Base-by-base conservation (phyloP, 2,888 invertebrate genomes). In the Orthosia incerta region DNA sequence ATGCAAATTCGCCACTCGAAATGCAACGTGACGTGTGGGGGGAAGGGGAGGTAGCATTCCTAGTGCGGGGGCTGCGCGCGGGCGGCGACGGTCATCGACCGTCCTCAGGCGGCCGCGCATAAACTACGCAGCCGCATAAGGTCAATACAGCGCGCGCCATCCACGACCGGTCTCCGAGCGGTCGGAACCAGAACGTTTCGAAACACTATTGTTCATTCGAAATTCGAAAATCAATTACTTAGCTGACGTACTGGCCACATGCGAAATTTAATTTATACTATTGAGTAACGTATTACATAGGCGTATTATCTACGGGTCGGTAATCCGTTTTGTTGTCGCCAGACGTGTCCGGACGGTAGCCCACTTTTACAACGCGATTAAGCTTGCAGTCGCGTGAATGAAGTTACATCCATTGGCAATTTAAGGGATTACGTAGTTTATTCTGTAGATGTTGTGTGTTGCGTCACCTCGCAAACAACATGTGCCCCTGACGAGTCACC, bases 61-160 rank as follows among this genome's bases (percentile, higher is more conserved):
- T 94, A 94, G 94, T 84, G 89, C 86, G 89, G 88, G 89, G 86
- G 84, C 83, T 88, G 89, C 78, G 87, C 83, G 87, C 86, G 87
- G 88, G 87, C 87, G 91, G 90, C 89, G 91, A 88, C 93, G 95
- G 95, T 96, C 95, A 95, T 95, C 95, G 96, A 95, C 96, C 96
- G 95, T 95, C 96, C 95, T 95, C 95, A 88, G 93, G 87, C 93
- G 92, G 92, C 91, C 94, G 92, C 91, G 94, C 94, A 94, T 94
- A 94, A 94, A 95, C 95, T 94, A 95, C 95, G 94, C 94, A 93
- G 94, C 90, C 95, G 95, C 94, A 93, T 95, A 95, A 95, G 95
- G 96, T 96, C 96, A 95, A 94, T 92, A 94, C 91, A 88, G 92
- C 90, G 89, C 91, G 92, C 91, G 90, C 91, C 89, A 87, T 86